Percentiles rank a stretch among this genome's conserved stretches.
phyloP scores from a whole-genome alignment of 2,113 vertebrate species.

The Amphiprion ocellaris region DNA sequence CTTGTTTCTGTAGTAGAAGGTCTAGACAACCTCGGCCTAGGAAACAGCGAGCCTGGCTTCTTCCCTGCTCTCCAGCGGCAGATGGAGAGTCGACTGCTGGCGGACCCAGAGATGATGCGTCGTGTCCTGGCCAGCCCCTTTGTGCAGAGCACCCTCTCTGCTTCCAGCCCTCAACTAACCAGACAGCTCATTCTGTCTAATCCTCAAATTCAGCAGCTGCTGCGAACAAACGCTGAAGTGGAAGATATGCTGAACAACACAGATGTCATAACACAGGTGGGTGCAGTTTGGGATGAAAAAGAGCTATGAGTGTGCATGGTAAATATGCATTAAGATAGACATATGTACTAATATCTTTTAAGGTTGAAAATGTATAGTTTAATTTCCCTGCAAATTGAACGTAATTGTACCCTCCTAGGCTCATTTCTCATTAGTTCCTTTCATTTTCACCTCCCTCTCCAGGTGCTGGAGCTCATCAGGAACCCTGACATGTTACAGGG shows the following conservation, averaged over 20 bases:
- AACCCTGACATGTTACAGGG: constrained; percentile 58
- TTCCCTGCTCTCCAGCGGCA: constrained; percentile 46
- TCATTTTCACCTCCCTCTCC: not conserved
- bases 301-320: no score
- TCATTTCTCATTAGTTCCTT: not conserved
- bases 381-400: not conserved
- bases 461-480: constrained; percentile 59
- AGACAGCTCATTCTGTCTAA: constrained; percentile 59
- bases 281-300: not conserved
- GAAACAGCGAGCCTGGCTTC: constrained; percentile 34
- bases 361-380: not conserved
- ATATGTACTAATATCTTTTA: no score
- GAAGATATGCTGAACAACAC: constrained; percentile 44
- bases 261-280: constrained; percentile 50
- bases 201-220: constrained; percentile 60
- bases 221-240: constrained; percentile 63
- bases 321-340: no score
- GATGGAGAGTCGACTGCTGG: constrained; percentile 65
- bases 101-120: constrained; percentile 53
- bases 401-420: not conserved
- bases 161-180: constrained; percentile 48
- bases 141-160: constrained; percentile 54
- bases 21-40: constrained; percentile 37
- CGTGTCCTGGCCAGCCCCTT: constrained; percentile 48
- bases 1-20: constrained; percentile 50